A percentile compares a stretch with the other conserved stretches of the same genome.
These are phyloP conservation scores for Pedionomus torquatus DNA, from an alignment of 2,113 vertebrate genomes.

Conservation along the genomic window DNA sequence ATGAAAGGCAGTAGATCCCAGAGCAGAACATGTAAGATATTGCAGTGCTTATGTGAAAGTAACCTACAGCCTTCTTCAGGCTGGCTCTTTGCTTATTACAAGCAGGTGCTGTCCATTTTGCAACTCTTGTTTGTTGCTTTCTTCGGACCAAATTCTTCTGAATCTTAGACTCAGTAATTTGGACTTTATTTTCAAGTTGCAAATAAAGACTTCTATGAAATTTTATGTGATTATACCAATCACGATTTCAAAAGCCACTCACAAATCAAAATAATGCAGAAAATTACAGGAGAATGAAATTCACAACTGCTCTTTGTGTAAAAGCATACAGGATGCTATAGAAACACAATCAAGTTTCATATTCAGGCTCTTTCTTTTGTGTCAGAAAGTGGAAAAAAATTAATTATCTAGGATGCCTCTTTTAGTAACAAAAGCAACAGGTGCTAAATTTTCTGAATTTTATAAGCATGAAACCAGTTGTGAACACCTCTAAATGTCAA, in stretches of 20 bases:
- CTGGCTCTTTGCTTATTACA: not conserved
- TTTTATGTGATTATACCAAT: not conserved
- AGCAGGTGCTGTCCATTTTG: not conserved
- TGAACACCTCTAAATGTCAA: not conserved
- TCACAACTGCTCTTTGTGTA: not conserved
- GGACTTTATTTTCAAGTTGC: not conserved
- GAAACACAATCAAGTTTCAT: not conserved
- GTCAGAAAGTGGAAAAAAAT: not conserved
- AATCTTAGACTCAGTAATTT: not conserved
- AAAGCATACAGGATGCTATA: not conserved
- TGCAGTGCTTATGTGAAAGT: not conserved
- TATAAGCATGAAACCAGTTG: not conserved
- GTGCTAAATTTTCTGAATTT: not conserved
- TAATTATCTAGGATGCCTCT: not conserved
- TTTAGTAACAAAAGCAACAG: not conserved
- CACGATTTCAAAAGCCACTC: not conserved
- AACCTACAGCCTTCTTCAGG: not conserved
- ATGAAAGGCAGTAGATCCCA: not conserved
- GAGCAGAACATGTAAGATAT: not conserved
- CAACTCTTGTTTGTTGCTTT: not conserved
- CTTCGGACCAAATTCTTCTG: not conserved
- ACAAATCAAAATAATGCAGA: not conserved
- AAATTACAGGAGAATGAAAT: not conserved
- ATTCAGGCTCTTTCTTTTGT: not conserved
- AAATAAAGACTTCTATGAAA: not conserved